phyloP scores from a whole-genome alignment of 1,140 invertebrate species.

The Mya arenaria region DNA sequence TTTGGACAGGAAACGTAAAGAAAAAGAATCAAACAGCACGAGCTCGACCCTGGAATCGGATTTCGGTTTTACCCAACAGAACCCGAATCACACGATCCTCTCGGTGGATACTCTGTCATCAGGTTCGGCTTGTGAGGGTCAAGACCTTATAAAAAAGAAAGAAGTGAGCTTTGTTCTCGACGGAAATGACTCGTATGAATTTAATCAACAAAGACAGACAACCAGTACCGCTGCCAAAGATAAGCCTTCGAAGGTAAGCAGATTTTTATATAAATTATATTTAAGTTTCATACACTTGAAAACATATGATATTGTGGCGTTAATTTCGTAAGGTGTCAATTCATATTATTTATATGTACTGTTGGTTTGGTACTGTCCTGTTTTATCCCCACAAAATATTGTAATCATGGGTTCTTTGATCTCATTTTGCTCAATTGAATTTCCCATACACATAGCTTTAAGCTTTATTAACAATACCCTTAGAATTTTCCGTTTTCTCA shows the following conservation, averaged over 20 bases:
- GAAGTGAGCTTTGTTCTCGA: constrained; percentile 40
- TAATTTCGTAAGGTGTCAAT: no score
- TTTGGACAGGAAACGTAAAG: constrained; percentile 24
- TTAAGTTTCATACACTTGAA: no score
- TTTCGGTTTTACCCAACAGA: constrained; percentile 33
- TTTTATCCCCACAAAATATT: no score
- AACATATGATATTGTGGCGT: no score
- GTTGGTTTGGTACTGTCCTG: no score
- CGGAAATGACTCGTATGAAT: constrained; percentile 28
- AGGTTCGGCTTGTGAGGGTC: constrained; percentile 25
- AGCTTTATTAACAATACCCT: no score
- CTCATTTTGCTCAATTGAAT: no score
- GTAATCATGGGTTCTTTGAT: no score
- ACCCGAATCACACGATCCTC: constrained; percentile 33
- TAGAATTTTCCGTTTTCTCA: no score
- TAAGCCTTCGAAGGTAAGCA: constrained; percentile 51
- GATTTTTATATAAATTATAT: constrained; percentile 2
- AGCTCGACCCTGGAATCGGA: constrained; percentile 14
- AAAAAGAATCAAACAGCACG: neutral
- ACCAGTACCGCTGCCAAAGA: constrained; percentile 2
- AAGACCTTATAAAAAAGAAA: constrained; percentile 50
- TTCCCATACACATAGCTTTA: no score
- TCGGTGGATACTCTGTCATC: constrained; percentile 38
- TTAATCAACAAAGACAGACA: constrained; percentile 18
- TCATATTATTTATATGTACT: no score